Conservation (phyloP, 2,113 vertebrate species). For the Clupea harengus region DNA sequence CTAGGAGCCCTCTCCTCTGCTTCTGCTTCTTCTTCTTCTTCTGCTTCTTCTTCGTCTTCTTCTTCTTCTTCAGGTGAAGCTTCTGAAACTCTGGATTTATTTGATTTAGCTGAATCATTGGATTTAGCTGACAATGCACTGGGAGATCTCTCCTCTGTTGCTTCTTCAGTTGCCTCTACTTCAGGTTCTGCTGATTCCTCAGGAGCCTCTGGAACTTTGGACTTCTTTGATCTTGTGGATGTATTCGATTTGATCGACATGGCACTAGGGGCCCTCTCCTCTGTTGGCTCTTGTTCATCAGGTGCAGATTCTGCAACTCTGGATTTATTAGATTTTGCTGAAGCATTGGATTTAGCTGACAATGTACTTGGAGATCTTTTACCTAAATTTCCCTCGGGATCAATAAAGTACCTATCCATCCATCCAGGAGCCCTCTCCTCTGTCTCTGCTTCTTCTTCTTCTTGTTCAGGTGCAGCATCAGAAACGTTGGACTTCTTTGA, state of each 20-base stretch:
- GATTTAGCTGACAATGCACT: slow-evolving; percentile 49
- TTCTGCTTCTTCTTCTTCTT: too few relatives aligned
- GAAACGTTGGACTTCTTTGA: slow-evolving; percentile 33
- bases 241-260: slow-evolving; percentile 45
- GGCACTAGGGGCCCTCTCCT: slow-evolving; percentile 54
- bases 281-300: background rate
- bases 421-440: too few relatives aligned
- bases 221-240: slow-evolving; percentile 31
- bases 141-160: background rate
- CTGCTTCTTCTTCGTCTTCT: background rate
- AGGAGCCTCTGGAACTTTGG: slow-evolving; percentile 23
- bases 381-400: too few relatives aligned
- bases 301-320: background rate
- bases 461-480: slow-evolving; percentile 27
- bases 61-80: slow-evolving; percentile 23
- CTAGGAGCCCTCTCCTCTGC: slow-evolving; percentile 23
- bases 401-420: too few relatives aligned
- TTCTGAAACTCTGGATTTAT: slow-evolving; percentile 32
- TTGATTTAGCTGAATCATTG: slow-evolving; percentile 47
- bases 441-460: slow-evolving; percentile 31
- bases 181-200: background rate
- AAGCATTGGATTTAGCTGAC: slow-evolving; percentile 29
- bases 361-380: slow-evolving; percentile 20
- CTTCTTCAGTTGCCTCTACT: background rate
- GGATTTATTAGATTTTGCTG: slow-evolving; percentile 28